Percentiles rank a stretch among this genome's conserved stretches.
These are phyloP conservation scores for Aptenodytes forsteri DNA, from an alignment of 2,113 vertebrate species.

Conservation along the genomic window DNA sequence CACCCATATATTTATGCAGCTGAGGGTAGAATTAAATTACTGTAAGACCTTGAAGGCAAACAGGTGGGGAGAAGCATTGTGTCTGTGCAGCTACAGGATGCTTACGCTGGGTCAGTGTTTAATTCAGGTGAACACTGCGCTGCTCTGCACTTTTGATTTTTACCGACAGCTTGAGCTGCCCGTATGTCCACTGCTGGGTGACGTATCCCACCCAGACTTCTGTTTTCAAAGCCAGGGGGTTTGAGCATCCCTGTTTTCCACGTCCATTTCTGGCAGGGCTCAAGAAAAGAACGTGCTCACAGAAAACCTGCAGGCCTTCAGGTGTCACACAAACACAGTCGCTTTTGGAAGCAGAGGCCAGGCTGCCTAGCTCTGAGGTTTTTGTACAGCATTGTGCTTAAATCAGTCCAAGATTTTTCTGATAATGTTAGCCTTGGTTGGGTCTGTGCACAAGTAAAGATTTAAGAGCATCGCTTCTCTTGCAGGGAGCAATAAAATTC, in stretches of 20 bases:
- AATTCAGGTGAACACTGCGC: background rate
- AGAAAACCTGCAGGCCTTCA: background rate
- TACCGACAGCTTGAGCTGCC: background rate
- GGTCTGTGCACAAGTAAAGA: background rate
- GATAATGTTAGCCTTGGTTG: background rate
- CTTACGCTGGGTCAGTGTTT: accelerated
- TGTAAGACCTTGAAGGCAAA: background rate
- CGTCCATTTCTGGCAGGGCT: background rate
- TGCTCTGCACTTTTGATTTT: background rate
- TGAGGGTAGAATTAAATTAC: background rate
- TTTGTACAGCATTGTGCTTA: background rate
- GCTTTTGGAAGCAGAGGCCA: background rate
- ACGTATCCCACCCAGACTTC: background rate
- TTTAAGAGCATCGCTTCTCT: conserved; percentile 7
- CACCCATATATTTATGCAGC: background rate
- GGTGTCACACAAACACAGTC: accelerated
- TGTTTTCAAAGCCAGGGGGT: background rate
- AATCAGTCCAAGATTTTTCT: background rate
- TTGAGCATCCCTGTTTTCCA: background rate
- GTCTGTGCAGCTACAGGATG: background rate
- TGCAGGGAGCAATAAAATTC: conserved; percentile 6
- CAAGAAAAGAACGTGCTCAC: background rate
- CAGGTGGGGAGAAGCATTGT: background rate
- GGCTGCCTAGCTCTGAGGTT: background rate
- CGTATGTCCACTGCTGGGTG: accelerated